phyloP scores from a whole-genome alignment of 2,888 invertebrate genomes.

The Euclidia mi region DNA sequence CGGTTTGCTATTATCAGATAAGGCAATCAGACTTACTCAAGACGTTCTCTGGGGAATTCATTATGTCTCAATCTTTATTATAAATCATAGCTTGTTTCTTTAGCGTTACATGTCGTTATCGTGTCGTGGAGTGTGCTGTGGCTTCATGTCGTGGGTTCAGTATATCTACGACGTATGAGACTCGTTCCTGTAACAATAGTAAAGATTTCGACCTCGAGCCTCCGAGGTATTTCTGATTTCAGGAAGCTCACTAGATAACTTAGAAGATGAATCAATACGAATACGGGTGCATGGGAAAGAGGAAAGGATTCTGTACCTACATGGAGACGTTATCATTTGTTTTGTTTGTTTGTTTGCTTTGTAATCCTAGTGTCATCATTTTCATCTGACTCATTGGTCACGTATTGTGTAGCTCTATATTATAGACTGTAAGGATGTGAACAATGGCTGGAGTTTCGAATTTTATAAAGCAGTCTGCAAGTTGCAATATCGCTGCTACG shows the following conservation, averaged over 20 bases:
- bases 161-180: conserved; percentile 44
- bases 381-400: neutral
- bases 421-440: no score
- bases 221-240: conserved; percentile 47
- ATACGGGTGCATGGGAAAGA: conserved; percentile 4
- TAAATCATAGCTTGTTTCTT: no score
- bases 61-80: no score
- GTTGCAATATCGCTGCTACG: no score
- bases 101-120: neutral
- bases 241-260: conserved; percentile 53
- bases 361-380: neutral
- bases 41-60: no score
- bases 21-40: no score
- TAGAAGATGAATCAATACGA: conserved; percentile 49
- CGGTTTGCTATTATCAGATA: no score
- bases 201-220: conserved; percentile 51
- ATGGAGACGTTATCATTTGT: conserved; percentile 2
- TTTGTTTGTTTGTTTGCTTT: neutral
- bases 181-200: conserved; percentile 53
- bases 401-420: no score
- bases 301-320: neutral
- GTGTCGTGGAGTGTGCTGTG: conserved; percentile 3
- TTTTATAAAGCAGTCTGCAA: no score
- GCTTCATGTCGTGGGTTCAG: conserved; percentile 17
- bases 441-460: no score